Percentiles rank a stretch among this genome's conserved stretches.
Conservation (phyloP, 2,888 invertebrate genomes). For the Baronia brevicornis region DNA sequence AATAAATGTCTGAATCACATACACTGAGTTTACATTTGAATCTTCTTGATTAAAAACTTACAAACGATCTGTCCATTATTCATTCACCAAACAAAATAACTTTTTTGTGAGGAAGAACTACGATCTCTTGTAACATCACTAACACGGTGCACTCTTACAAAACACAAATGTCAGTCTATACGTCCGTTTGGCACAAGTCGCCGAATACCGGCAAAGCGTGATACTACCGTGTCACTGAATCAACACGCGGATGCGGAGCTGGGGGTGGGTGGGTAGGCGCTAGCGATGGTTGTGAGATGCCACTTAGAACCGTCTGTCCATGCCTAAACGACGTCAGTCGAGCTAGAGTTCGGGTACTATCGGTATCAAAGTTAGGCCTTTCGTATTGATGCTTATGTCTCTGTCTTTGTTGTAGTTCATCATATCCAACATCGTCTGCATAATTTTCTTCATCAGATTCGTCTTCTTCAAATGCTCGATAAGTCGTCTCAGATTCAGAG, state of each 20-base stretch:
- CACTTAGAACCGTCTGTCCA: slow-evolving; percentile 41
- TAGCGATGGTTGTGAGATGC: slow-evolving; percentile 38
- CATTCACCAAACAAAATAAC: slow-evolving; percentile 13
- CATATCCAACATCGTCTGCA: slow-evolving; percentile 56
- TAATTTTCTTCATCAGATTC: slow-evolving; percentile 67
- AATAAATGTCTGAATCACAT: slow-evolving; percentile 6
- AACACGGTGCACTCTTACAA: slow-evolving; percentile 36
- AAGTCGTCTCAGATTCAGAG: slow-evolving; percentile 61
- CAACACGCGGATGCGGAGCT: slow-evolving; percentile 56
- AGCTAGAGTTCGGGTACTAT: slow-evolving; percentile 51
- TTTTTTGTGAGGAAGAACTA: slow-evolving; percentile 52
- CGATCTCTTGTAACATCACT: slow-evolving; percentile 31
- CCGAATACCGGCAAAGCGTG: slow-evolving; percentile 71
- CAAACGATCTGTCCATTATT: background rate
- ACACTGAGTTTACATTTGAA: slow-evolving; percentile 16
- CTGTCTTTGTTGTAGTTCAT: slow-evolving; percentile 53
- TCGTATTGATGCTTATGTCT: slow-evolving; percentile 65
- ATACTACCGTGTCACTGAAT: slow-evolving; percentile 71
- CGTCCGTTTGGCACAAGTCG: slow-evolving; percentile 74
- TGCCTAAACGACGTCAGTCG: slow-evolving; percentile 63
- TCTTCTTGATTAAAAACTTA: too few relatives aligned
- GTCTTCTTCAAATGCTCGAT: slow-evolving; percentile 61
- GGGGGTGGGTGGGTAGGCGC: slow-evolving; percentile 56
- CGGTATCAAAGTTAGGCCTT: slow-evolving; percentile 65
- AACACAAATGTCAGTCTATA: slow-evolving; percentile 48